phyloP scores from a whole-genome alignment of 2,797 vertebrate genomes.

The Phyllotis vaccarum region DNA sequence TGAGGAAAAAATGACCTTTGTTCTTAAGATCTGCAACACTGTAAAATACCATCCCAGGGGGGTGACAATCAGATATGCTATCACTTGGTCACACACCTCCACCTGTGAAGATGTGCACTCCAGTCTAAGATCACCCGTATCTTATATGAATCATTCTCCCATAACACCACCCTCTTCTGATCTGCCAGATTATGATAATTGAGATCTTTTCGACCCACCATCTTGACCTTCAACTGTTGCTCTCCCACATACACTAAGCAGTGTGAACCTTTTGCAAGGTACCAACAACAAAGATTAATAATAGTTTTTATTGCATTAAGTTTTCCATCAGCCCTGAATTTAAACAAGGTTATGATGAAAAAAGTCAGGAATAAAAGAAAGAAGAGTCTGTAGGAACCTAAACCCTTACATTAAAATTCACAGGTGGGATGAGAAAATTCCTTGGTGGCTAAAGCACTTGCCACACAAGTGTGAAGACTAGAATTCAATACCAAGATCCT shows the following conservation, averaged over 20 bases:
- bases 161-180: neutral
- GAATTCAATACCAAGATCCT: neutral
- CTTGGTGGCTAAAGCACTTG: neutral
- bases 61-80: neutral
- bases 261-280: neutral
- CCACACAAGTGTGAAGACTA: neutral
- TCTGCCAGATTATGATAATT: neutral
- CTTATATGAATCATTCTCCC: neutral
- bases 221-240: neutral
- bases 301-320: neutral
- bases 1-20: neutral
- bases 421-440: neutral
- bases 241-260: neutral
- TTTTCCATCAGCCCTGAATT: conserved; percentile 34
- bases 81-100: neutral
- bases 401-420: neutral
- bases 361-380: neutral
- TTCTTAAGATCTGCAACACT: neutral
- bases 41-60: neutral
- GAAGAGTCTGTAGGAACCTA: neutral
- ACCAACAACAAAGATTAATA: conserved; percentile 1
- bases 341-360: neutral
- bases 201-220: neutral
- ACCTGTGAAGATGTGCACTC: neutral
- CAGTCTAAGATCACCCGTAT: neutral